These are phyloP conservation scores for Sphaerophoria rueppellii DNA, from an alignment of 2,888 invertebrate genomes.

Conservation along the genomic window DNA sequence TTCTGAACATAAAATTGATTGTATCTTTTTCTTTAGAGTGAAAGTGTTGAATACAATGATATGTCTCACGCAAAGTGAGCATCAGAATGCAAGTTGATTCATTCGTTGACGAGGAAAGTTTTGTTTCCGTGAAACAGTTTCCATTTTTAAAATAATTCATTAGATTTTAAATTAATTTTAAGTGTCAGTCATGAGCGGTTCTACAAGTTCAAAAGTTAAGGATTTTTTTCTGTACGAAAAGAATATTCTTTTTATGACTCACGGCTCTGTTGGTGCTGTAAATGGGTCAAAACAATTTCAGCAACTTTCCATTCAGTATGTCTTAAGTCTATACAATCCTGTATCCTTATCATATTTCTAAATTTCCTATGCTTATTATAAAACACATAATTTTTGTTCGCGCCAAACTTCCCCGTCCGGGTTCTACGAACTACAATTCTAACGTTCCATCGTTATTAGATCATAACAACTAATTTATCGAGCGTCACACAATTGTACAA, in stretches of 20 bases:
- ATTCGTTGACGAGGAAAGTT: neutral
- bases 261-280: too few species aligned
- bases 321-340: too few species aligned
- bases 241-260: too few species aligned
- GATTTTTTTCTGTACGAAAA: too few species aligned
- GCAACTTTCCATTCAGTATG: too few species aligned
- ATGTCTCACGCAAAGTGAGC: conserved; percentile 35
- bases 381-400: neutral
- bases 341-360: too few species aligned
- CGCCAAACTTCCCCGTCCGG: neutral
- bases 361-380: neutral
- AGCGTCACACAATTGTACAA: conserved; percentile 45
- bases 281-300: too few species aligned
- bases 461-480: conserved; percentile 64
- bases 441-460: conserved; percentile 5
- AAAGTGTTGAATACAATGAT: conserved; percentile 33
- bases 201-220: too few species aligned
- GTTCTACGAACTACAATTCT: neutral
- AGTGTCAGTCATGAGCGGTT: too few species aligned
- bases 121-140: neutral
- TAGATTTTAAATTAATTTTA: too few species aligned
- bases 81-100: conserved; percentile 8
- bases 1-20: conserved; percentile 63
- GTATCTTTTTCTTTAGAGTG: conserved; percentile 36
- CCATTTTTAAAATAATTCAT: neutral